These are phyloP conservation scores for Athrips mouffetella DNA, from an alignment of 2,888 invertebrate genomes.

Conservation along the genomic window DNA sequence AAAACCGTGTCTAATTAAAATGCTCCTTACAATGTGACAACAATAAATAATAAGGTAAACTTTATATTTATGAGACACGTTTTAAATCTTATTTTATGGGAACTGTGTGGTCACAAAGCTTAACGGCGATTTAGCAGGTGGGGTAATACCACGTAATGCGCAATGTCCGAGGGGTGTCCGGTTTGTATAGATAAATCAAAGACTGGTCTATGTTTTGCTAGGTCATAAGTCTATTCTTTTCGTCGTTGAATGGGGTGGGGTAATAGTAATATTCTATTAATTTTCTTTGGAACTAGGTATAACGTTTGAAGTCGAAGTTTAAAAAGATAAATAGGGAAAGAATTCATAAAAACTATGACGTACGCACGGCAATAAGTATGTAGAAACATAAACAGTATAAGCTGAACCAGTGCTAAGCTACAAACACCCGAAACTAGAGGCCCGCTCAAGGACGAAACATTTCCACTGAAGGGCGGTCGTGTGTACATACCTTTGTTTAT, in stretches of 20 bases:
- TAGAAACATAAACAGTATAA: too few species aligned
- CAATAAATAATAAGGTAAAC: constrained; percentile 51
- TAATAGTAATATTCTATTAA: background rate
- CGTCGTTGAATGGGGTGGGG: background rate
- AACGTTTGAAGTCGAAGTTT: too few species aligned
- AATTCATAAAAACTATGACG: too few species aligned
- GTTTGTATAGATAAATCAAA: constrained; percentile 37
- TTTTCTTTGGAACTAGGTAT: background rate
- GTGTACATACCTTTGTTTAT: too few species aligned
- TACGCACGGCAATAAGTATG: too few species aligned
- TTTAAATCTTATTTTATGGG: constrained; percentile 76
- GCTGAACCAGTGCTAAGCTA: too few species aligned
- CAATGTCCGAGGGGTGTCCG: constrained; percentile 25
- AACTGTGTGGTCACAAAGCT: constrained; percentile 63
- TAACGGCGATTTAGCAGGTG: constrained; percentile 61
- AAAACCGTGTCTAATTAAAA: constrained; percentile 59
- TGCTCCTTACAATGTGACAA: constrained; percentile 41
- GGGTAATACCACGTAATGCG: constrained; percentile 27
- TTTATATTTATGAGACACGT: constrained; percentile 53
- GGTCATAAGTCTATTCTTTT: constrained; percentile 33
- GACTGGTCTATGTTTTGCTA: constrained; percentile 41
- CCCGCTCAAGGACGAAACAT: too few species aligned
- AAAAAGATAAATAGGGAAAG: too few species aligned
- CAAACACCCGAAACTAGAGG: too few species aligned
- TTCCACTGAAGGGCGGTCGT: too few species aligned